phyloP scores from a whole-genome alignment of 2,113 vertebrate species.

The Oncorhynchus kisutch region DNA sequence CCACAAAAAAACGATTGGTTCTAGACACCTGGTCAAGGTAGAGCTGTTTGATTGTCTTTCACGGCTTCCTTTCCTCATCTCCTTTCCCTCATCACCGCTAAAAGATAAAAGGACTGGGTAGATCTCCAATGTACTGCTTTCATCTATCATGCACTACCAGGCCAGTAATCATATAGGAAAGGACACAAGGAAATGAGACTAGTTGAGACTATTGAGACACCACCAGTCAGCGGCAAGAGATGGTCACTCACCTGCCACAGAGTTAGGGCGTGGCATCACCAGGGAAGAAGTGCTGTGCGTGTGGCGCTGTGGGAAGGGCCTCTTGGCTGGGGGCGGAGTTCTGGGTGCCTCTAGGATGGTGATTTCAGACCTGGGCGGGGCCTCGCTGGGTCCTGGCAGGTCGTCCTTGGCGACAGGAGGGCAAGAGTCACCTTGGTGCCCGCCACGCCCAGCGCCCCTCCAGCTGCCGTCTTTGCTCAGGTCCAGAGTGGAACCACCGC shows the following conservation, averaged over 20 bases:
- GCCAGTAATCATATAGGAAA: no score
- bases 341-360: constrained; percentile 40
- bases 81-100: no score
- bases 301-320: constrained; percentile 72
- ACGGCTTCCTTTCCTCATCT: no score
- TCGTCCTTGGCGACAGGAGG: constrained; percentile 65
- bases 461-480: constrained; percentile 85
- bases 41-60: no score
- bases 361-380: constrained; percentile 47
- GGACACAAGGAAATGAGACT: no score
- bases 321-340: constrained; percentile 68
- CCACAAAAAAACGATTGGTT: no score
- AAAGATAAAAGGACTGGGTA: no score
- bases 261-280: constrained; percentile 93
- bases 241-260: constrained; percentile 87
- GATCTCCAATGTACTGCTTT: no score
- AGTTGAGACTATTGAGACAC: no score
- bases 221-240: not conserved
- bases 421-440: constrained; percentile 71
- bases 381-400: constrained; percentile 77
- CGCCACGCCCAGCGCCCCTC: constrained; percentile 54
- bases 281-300: constrained; percentile 80
- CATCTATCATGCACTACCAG: no score
- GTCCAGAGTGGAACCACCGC: constrained; percentile 88
- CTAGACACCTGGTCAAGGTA: no score